Conservation (phyloP, 2,113 vertebrate species). For the Macrotis lagotis region DNA sequence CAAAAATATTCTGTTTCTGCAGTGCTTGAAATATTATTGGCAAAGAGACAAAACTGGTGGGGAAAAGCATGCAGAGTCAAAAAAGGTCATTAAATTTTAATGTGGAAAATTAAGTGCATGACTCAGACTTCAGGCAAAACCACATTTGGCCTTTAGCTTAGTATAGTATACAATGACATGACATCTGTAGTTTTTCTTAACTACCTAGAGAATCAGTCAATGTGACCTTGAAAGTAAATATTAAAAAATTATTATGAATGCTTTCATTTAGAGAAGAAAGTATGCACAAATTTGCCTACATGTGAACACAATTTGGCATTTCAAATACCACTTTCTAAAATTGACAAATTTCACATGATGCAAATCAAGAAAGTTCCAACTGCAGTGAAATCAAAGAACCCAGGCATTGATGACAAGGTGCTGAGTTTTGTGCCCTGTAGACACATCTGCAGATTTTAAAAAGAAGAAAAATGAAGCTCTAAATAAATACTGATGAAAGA, state of each 20-base stretch:
- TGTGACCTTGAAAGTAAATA: conserved; percentile 64
- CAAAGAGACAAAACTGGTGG: conserved; percentile 45
- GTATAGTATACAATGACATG: conserved; percentile 33
- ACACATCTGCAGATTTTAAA: conserved; percentile 1
- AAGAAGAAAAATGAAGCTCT: conserved; percentile 22
- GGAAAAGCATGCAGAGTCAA: conserved; percentile 60
- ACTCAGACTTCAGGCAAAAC: conserved; percentile 65
- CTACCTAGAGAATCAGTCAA: conserved; percentile 57
- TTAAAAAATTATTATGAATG: conserved; percentile 71
- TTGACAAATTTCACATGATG: conserved; percentile 18
- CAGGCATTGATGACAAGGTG: too few species aligned
- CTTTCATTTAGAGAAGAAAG: conserved; percentile 66
- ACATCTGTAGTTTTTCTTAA: conserved; percentile 62
- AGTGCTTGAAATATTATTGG: conserved; percentile 41
- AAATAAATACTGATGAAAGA: conserved; percentile 1
- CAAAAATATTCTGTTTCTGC: conserved; percentile 37
- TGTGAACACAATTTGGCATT: conserved; percentile 32
- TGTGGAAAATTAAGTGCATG: conserved; percentile 76
- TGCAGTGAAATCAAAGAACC: not conserved
- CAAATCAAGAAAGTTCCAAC: conserved; percentile 14
- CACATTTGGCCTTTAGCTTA: conserved; percentile 49
- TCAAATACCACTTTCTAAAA: conserved; percentile 23
- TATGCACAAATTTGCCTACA: conserved; percentile 30
- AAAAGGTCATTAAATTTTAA: conserved; percentile 74
- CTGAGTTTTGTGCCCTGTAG: not conserved